Percentiles rank a stretch among this genome's conserved stretches.
Evolutionary conservation across 1,140 invertebrate species (phyloP).

Genomic region (Aethina tumida): DNA sequence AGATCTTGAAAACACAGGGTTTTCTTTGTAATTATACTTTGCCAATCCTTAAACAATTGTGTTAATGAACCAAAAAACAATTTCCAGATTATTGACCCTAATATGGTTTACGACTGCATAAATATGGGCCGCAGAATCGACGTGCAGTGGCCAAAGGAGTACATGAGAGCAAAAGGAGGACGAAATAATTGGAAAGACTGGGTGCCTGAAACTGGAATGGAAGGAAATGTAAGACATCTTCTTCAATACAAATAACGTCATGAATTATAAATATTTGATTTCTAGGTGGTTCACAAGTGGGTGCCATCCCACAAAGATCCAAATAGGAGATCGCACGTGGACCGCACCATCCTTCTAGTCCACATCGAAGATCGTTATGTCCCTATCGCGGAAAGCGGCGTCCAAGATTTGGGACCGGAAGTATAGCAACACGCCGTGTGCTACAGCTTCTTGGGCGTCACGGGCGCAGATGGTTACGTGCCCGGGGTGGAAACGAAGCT

Average conservation of each 20-base stretch:
- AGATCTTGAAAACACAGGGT: too few relatives aligned
- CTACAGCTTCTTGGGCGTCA: too few relatives aligned
- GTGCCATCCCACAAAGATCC: slow-evolving; percentile 80
- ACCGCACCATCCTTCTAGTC: slow-evolving; percentile 82
- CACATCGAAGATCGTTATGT: slow-evolving; percentile 89
- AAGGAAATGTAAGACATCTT: slow-evolving; percentile 54
- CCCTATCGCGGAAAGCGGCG: slow-evolving; percentile 81
- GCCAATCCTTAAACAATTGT: too few relatives aligned
- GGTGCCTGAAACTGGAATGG: slow-evolving; percentile 83
- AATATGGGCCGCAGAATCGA: slow-evolving; percentile 82
- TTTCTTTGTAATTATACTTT: too few relatives aligned
- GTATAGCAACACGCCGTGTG: slow-evolving; percentile 19
- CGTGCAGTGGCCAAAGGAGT: slow-evolving; percentile 84
- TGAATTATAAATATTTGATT: slow-evolving; percentile 5
- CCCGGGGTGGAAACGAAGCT: neutral
- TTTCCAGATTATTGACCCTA: slow-evolving; percentile 60
- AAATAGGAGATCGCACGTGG: slow-evolving; percentile 75
- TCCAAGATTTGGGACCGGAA: slow-evolving; percentile 42
- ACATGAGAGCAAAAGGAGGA: slow-evolving; percentile 74
- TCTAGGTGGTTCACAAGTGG: slow-evolving; percentile 81
- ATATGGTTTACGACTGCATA: slow-evolving; percentile 78
- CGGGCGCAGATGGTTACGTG: neutral
- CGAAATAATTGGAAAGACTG: slow-evolving; percentile 81
- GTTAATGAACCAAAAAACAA: too few relatives aligned
- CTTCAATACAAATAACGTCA: neutral